Evolutionary conservation across 2,113 vertebrate species (phyloP).

Genomic region (Xenopus laevis): DNA sequence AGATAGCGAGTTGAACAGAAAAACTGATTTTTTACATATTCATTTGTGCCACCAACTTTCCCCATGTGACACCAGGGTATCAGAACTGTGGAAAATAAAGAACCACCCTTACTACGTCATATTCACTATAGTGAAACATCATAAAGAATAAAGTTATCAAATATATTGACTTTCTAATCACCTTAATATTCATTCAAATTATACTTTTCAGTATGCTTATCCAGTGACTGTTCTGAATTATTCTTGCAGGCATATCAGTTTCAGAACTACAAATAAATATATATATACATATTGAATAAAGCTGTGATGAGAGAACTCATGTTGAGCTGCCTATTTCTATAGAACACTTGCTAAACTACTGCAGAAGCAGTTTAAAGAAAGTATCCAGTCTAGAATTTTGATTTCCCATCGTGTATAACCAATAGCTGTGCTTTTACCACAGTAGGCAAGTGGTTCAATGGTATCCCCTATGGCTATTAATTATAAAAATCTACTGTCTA

Average conservation of each 20-base stretch:
- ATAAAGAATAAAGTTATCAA: no score
- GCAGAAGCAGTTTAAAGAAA: background rate
- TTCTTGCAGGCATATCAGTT: background rate
- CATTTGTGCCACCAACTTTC: no score
- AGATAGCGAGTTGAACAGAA: no score
- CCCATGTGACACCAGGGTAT: no score
- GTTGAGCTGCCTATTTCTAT: conserved; percentile 2
- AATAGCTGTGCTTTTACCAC: conserved; percentile 7
- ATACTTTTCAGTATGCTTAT: no score
- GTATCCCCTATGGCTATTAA: conserved; percentile 4
- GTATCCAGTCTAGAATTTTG: background rate
- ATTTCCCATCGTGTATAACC: conserved; percentile 2
- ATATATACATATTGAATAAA: background rate
- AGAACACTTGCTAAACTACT: background rate
- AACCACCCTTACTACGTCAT: no score
- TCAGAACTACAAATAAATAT: background rate
- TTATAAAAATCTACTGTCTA: conserved; percentile 5
- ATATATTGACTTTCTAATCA: no score
- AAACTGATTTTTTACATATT: no score
- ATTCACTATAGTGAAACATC: no score
- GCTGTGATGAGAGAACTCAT: background rate
- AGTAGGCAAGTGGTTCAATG: conserved; percentile 10
- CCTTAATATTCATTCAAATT: no score
- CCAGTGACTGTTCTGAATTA: no score
- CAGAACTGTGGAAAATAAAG: no score